Evolutionary conservation across 2,797 vertebrate species (phyloP), one percentile per base, ranked within the genome.

Genomic region (Gouania willdenowi): DNA sequence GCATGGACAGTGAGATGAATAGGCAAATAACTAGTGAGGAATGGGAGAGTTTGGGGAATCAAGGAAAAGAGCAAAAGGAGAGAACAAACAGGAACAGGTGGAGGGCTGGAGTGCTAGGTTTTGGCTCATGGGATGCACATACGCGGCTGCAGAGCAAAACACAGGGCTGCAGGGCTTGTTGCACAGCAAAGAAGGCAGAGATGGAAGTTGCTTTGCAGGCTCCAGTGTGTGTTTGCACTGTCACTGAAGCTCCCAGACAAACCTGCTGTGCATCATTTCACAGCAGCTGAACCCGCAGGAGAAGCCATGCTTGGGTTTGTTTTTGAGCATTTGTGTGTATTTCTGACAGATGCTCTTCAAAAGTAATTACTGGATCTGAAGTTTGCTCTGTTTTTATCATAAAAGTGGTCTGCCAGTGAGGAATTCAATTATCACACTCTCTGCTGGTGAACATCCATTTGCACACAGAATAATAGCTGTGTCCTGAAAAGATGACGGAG

Each of bases 371-470:
- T 25, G 58, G 41, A 55, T 45, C 44, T 57, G 22, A 49, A 65
- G 34, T 43, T 69, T 45, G 55, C 58, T 33, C 57, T 37, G 69
- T 64, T 67, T 80, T 79, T 75, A 72, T 70, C 48, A 66, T 58
- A 70, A 67, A 72, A 82, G 73, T 72, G 64, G 82, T 53, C 75
- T 56, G 73, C 59, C 63, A 66, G 66, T 76, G 69, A 66, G 58
- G 66, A 67, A 82, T 80, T 77, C 66, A 82, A 80, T 84, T 81
- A 75, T 66, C 71, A 43, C 37, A 58, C 54, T 58, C 45, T 58
- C 23, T 44, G 46, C 38, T 42, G 39, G 54, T 44, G 46, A 72
- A 50, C 31, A 49, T 1, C n/a, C 14, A 26, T 39, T 51, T 25
- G 41, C 26, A 66, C 41, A 24, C 41, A n/a, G 58, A 50, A 35